Percentiles rank a stretch among this genome's conserved stretches.
These are phyloP conservation scores for Umimayanthus chanpuru DNA, from an alignment of 92 coral and sea anemone genomes.

Conservation along the genomic window DNA sequence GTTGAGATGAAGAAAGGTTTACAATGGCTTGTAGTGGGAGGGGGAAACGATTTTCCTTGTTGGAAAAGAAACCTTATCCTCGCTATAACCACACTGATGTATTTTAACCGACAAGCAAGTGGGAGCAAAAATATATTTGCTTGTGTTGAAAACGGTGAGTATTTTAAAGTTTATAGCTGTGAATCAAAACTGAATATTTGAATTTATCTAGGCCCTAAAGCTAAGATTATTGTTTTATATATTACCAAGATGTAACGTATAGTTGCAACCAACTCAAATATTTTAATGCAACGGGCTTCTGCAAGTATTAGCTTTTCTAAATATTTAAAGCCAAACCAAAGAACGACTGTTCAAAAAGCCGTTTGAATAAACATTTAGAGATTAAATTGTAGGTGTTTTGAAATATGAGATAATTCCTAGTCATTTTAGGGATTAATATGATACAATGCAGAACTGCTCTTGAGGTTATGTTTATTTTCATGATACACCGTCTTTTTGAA, in stretches of 20 bases:
- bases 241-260: not conserved
- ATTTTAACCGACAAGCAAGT: not conserved
- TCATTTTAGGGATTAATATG: no score
- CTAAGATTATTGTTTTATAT: not conserved
- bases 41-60: not conserved
- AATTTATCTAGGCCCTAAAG: not conserved
- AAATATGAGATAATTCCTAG: not conserved
- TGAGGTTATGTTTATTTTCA: not conserved
- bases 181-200: not conserved
- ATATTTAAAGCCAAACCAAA: not conserved
- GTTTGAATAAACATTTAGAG: not conserved
- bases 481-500: no score
- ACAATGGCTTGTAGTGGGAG: not conserved
- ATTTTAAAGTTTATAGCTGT: no score
- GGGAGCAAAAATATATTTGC: slow-evolving; percentile 37
- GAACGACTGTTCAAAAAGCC: no score
- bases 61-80: not conserved
- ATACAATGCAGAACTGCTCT: not conserved
- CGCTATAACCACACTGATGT: not conserved
- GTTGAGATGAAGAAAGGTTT: slow-evolving; percentile 13
- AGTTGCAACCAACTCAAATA: not conserved
- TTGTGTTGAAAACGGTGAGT: slow-evolving; percentile 39
- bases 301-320: not conserved
- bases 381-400: no score
- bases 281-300: not conserved